These are phyloP conservation scores for Coregonus clupeaformis DNA, from an alignment of 2,113 vertebrate species.

Conservation along the genomic window DNA sequence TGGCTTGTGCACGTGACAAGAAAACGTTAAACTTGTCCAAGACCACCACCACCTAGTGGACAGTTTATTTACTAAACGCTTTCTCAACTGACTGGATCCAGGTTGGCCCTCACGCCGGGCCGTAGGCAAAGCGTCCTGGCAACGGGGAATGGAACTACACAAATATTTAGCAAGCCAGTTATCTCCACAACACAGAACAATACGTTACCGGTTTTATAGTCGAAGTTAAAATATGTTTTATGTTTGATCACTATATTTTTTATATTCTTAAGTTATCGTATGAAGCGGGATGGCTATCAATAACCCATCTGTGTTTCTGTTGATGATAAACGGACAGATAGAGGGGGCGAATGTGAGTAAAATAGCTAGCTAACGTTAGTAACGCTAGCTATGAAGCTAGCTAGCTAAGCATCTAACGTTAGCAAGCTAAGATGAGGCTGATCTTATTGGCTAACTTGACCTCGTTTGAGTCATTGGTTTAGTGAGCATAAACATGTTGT, in stretches of 20 bases:
- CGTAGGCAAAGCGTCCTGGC: constrained; percentile 60
- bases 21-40: background rate
- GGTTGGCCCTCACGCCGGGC: constrained; percentile 39
- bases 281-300: constrained; percentile 59
- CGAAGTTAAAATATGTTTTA: background rate
- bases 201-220: background rate
- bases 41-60: constrained; percentile 44
- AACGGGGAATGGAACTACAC: constrained; percentile 36
- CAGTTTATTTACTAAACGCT: background rate
- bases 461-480: background rate
- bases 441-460: background rate
- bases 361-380: background rate
- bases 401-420: too few relatives aligned
- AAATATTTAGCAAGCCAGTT: background rate
- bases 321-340: constrained; percentile 89
- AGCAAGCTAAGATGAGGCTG: too few relatives aligned
- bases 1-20: too few relatives aligned
- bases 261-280: background rate
- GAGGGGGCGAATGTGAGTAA: constrained; percentile 84
- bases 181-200: too few relatives aligned
- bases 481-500: background rate
- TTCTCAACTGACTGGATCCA: constrained; percentile 1
- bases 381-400: too few relatives aligned
- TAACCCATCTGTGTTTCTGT: constrained; percentile 82
- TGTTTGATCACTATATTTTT: background rate